phyloP scores from a whole-genome alignment of 2,113 vertebrate genomes.

The Pavo muticus region DNA sequence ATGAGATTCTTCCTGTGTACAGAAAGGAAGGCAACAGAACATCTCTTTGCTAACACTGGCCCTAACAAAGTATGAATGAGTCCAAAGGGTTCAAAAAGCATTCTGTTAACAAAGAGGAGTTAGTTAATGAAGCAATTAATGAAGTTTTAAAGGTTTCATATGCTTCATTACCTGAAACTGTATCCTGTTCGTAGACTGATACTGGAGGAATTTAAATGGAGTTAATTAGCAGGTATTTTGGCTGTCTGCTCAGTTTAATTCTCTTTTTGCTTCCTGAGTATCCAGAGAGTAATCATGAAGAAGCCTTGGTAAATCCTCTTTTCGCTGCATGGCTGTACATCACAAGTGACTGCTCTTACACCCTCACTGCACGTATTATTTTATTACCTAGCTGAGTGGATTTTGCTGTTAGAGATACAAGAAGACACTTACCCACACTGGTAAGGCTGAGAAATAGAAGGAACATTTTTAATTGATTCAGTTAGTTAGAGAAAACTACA shows the following conservation, averaged over 20 bases:
- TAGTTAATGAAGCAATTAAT: constrained; percentile 11
- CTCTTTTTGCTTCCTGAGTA: constrained; percentile 13
- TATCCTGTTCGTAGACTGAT: neutral
- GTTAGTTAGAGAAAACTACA: neutral
- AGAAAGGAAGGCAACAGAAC: neutral
- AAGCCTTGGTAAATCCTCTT: neutral
- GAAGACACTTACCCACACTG: neutral
- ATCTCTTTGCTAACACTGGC: neutral
- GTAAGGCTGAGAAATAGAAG: neutral
- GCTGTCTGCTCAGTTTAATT: constrained; percentile 36
- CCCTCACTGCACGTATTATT: neutral
- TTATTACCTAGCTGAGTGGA: neutral
- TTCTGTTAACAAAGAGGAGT: neutral
- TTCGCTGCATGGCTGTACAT: neutral
- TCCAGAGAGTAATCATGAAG: neutral
- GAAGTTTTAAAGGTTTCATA: neutral
- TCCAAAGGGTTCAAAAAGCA: neutral
- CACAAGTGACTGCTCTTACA: neutral
- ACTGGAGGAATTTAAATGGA: constrained; percentile 17
- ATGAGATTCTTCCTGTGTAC: neutral
- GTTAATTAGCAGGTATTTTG: constrained; percentile 40
- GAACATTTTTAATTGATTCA: neutral
- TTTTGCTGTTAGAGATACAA: neutral
- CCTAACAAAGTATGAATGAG: neutral
- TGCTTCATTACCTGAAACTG: constrained; percentile 7